Evolutionary conservation across 1,140 invertebrate species (phyloP), one percentile per base, ranked within the genome.

Genomic region (Drosophila gunungcola): DNA sequence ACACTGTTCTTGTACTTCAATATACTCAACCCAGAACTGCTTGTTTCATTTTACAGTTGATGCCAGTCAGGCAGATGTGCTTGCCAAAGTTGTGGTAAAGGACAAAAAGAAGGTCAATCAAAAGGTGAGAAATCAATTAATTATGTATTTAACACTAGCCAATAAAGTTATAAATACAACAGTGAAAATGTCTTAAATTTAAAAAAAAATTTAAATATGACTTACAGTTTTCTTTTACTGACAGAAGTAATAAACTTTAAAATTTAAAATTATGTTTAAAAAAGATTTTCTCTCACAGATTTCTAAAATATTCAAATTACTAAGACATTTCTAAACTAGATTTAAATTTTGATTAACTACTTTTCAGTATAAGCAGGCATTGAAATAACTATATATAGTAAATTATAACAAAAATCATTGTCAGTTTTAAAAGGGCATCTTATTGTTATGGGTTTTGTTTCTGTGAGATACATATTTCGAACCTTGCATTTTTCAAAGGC

Each of bases 61-160:
- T 76, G 88, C 74, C 54, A 73, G 67, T 48, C 77, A 64, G 62
- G 69, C 88, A 39, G 83, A 91, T 62, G 64, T 94, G 16, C 93
- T 93, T 34, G 93, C 95, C 53, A 93, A 94, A 49, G 93, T 93
- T 82, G 94, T 94, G 16, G 88, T 94, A 21, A 94, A 94, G 82
- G 94, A 95, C 82, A 94, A 93, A 83, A 94, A 93, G 92, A 94
- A 93, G 93, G 93, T 94, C 67, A 95, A 95, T 72, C 94, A 94
- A 73, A 95, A 94, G 93, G 95, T 95, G 91, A 89, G 86, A 80
- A 34, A 9, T 16, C 10, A 38, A n/a, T 60, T 53, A 1, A 21
- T 6, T 29, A 3, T 3, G 42, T 29, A 29, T 12, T n/a, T 29
- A 29, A 21, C 2, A 16, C 4, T 13, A 3, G 10, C 11, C 6